Base-by-base conservation (phyloP, 1,140 invertebrate species). In the Platorchestia sp. region DNA sequence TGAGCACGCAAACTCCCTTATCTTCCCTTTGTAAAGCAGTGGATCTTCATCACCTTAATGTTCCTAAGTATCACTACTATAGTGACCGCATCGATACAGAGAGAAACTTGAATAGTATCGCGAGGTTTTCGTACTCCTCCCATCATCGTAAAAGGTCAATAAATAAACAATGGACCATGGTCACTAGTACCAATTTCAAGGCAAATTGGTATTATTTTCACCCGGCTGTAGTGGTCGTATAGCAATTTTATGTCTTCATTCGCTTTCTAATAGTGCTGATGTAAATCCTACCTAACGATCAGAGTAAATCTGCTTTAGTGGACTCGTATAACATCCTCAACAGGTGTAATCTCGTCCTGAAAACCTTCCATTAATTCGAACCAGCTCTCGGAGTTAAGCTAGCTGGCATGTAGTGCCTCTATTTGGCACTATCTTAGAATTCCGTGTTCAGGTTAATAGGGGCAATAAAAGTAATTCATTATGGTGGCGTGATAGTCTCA, bases 91-190 rank as follows among this genome's bases (percentile, higher is more conserved):
- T 75, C 59, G 59, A 75, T 75, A 36, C 59, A 75, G 59, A 75
- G 27, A 75, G 59, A 75, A 75, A 36, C 59, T 22, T 75, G 59
- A 75, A 75, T 19, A 75, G 59, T 75, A 14, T 75, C 7, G 27
- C 59, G 97, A 43, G 27, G 87, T 90, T 3, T 90, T 90, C 87
- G 87, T 45, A 40, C 40, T 93, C 91, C 91, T 44, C 43, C 41
- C 45, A 45, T 93, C 91, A 93, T 93, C 40, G 91, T 93, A 44
- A 93, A 45, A 45, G 91, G 43, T 45, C 91, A 93, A 45, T 93
- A 93, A 93, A 93, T 93, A 45, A 93, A 93, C 91, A 93, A 93
- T 93, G 91, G 91, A 44, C 44, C 45, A 45, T 93, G 91, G 91
- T 45, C 43, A 45, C 91, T 40, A 44, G 91, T 45, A 93, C 36